Percentiles rank a stretch among this genome's conserved stretches.
Conservation (phyloP, 2,113 vertebrate genomes). For the Ginglymostoma cirratum region DNA sequence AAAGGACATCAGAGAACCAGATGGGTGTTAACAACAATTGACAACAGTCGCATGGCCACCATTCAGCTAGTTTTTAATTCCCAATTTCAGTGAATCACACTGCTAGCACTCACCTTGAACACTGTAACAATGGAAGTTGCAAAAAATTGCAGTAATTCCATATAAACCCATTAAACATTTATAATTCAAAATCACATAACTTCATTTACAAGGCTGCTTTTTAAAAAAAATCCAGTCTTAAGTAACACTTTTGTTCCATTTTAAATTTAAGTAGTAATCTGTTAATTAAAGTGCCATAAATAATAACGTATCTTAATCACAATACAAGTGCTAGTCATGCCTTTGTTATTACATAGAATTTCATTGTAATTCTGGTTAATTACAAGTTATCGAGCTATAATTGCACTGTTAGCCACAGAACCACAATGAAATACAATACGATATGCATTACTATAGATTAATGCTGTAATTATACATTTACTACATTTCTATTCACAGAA, state of each 20-base stretch:
- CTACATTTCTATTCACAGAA: background rate
- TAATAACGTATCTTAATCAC: slow-evolving; percentile 32
- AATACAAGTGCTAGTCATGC: background rate
- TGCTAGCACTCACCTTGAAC: background rate
- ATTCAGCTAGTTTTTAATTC: too few species aligned
- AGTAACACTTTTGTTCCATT: background rate
- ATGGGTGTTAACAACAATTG: too few species aligned
- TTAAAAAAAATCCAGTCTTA: background rate
- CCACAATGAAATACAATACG: background rate
- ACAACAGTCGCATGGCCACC: too few species aligned
- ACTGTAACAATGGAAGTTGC: background rate
- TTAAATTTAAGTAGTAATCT: slow-evolving; percentile 17
- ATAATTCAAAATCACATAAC: background rate
- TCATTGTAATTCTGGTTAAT: slow-evolving; percentile 35
- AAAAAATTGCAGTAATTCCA: background rate
- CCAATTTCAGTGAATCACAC: background rate
- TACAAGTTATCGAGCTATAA: slow-evolving; percentile 26
- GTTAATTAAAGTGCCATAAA: background rate
- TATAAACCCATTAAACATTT: background rate
- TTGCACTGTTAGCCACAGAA: slow-evolving; percentile 24
- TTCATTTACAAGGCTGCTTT: background rate
- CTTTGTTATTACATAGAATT: slow-evolving; percentile 27
- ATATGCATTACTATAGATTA: slow-evolving; percentile 7
- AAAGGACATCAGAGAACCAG: too few species aligned
- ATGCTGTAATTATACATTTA: slow-evolving; percentile 24